Conservation (phyloP, 2,888 invertebrate genomes). For the Halictus quadricinctus region DNA sequence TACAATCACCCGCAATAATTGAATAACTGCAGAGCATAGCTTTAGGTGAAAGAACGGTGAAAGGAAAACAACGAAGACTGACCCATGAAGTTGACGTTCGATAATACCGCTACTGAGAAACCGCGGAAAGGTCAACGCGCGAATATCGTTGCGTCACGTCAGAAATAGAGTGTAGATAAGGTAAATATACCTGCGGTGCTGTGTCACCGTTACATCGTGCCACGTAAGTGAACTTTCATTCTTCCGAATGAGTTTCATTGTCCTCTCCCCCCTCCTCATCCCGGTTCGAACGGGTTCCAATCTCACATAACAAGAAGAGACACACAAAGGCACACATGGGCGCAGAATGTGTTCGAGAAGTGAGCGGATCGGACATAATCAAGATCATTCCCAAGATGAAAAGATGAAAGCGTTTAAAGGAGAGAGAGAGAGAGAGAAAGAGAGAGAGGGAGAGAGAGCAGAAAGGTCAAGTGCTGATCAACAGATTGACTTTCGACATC, state of each 20-base stretch:
- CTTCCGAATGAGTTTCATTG: constrained; percentile 25
- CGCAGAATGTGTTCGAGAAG: neutral
- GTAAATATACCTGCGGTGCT: constrained; percentile 25
- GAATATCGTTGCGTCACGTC: constrained; percentile 26
- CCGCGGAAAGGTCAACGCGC: constrained; percentile 37
- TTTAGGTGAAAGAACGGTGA: neutral
- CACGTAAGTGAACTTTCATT: constrained; percentile 11
- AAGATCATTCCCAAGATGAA: constrained; percentile 58
- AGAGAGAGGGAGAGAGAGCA: neutral
- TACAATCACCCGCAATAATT: neutral
- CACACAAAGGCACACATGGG: neutral
- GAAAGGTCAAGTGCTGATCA: constrained; percentile 56
- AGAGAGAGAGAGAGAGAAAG: neutral
- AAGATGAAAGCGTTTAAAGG: constrained; percentile 49
- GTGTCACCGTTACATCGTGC: constrained; percentile 1
- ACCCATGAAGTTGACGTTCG: neutral
- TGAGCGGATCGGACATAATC: constrained; percentile 42
- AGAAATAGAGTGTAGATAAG: constrained; percentile 19
- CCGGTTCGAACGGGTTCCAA: constrained; percentile 23
- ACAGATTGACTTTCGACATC: constrained; percentile 51
- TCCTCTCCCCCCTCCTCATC: neutral
- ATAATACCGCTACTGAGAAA: constrained; percentile 26
- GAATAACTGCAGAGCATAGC: no score
- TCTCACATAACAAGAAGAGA: constrained; percentile 10
- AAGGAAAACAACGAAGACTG: neutral